phyloP scores from a whole-genome alignment of 2,797 vertebrate species.

The Coregonus ussuriensis region DNA sequence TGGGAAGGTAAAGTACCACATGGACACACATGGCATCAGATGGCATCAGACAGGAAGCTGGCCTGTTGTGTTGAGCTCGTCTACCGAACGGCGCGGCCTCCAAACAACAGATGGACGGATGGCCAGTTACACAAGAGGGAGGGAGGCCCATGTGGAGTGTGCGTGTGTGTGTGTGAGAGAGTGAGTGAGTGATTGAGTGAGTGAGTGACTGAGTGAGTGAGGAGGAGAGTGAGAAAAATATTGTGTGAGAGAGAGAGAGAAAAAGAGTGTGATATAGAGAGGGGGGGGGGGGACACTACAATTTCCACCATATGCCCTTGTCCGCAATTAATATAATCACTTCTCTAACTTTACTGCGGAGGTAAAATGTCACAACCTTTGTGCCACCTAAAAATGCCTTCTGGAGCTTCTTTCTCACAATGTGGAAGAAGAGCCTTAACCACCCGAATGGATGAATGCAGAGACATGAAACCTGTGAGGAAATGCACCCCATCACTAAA shows the following conservation, averaged over 20 bases:
- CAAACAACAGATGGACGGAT: conserved; percentile 6
- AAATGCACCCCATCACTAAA: not conserved
- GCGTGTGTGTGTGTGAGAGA: not conserved
- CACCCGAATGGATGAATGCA: not conserved
- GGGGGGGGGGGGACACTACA: not conserved
- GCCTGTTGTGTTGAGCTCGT: conserved; percentile 3
- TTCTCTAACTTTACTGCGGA: not conserved
- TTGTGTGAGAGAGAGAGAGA: not conserved
- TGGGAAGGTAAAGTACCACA: too few species aligned
- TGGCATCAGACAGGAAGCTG: conserved; percentile 8
- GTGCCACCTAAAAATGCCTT: not conserved
- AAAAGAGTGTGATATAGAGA: not conserved
- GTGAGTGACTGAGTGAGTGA: not conserved
- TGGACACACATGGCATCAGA: not conserved
- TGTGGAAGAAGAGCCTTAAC: not conserved
- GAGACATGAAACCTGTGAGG: not conserved
- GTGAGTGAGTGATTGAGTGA: not conserved
- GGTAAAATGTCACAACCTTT: not conserved
- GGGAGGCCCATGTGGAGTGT: not conserved
- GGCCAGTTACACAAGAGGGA: not conserved
- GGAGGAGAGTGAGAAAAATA: not conserved
- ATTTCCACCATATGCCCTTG: not conserved
- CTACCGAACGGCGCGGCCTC: not conserved
- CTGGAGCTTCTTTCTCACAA: not conserved
- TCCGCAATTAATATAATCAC: not conserved